A percentile compares a stretch with the other conserved stretches of the same genome.
These are phyloP conservation scores for Forpus xanthops DNA, from an alignment of 2,797 vertebrate genomes.

Conservation along the genomic window DNA sequence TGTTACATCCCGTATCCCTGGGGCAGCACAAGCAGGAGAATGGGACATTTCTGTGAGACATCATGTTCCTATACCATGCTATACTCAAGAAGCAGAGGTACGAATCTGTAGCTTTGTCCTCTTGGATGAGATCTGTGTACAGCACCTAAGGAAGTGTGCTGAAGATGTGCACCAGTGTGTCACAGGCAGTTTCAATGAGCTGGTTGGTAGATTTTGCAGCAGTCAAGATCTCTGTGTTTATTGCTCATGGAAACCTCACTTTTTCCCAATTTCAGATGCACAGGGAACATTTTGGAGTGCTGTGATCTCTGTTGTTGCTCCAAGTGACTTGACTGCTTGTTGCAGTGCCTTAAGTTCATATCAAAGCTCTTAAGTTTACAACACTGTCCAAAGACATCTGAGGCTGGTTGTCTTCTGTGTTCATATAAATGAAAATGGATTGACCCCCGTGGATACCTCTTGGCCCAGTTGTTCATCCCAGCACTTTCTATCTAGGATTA, in stretches of 20 bases:
- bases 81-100: neutral
- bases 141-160: neutral
- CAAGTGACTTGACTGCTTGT: neutral
- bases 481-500: neutral
- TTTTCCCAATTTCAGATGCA: neutral
- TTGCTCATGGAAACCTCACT: neutral
- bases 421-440: neutral
- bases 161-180: neutral
- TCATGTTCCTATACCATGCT: neutral
- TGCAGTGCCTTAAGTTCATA: neutral
- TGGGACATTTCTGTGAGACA: neutral
- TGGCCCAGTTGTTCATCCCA: neutral
- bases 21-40: neutral
- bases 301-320: neutral
- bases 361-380: neutral
- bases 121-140: neutral
- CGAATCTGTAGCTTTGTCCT: neutral
- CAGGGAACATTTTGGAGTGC: neutral
- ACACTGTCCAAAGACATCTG: neutral
- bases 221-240: neutral
- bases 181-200: neutral
- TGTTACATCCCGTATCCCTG: neutral
- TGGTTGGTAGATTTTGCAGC: neutral
- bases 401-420: neutral
- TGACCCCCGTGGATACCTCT: neutral